Evolutionary conservation across 2,797 vertebrate genomes (phyloP).

Genomic region (Lates japonicus): DNA sequence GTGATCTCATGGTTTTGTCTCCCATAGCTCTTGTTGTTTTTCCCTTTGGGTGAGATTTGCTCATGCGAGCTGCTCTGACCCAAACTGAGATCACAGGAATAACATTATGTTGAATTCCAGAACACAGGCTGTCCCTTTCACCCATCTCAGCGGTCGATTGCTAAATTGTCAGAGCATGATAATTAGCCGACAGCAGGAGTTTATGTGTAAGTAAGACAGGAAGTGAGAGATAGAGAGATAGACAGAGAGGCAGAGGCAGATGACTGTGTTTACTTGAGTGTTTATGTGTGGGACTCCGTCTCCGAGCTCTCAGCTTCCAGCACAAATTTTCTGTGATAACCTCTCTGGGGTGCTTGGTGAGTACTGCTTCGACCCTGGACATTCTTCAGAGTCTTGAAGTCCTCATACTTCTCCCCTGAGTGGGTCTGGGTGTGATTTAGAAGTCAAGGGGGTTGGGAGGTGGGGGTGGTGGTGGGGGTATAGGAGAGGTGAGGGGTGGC

Average conservation of each 20-base stretch:
- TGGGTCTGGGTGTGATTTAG: conserved; percentile 89
- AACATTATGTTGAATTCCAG: conserved; percentile 51
- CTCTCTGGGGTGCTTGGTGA: conserved; percentile 98
- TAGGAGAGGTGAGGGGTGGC: conserved; percentile 26
- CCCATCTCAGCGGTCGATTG: conserved; percentile 21
- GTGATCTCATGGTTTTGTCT: conserved; percentile 60
- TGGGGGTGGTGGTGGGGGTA: background rate
- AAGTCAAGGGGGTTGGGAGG: conserved; percentile 18
- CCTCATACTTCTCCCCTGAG: conserved; percentile 97
- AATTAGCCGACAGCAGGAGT: conserved; percentile 34
- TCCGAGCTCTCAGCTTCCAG: conserved; percentile 94
- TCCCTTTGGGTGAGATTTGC: conserved; percentile 41
- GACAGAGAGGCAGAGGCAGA: background rate
- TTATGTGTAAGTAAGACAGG: conserved; percentile 6
- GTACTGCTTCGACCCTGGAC: conserved; percentile 98
- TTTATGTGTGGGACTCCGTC: conserved; percentile 87
- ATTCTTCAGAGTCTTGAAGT: conserved; percentile 98
- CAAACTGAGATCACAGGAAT: conserved; percentile 51
- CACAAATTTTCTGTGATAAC: conserved; percentile 95
- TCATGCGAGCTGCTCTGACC: conserved; percentile 53
- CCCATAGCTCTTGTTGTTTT: conserved; percentile 45
- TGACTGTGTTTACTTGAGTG: conserved; percentile 22
- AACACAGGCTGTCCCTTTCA: conserved; percentile 45
- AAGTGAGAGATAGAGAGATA: conserved; percentile 26
- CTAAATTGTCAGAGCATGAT: conserved; percentile 23